Conservation (phyloP, 1,140 invertebrate genomes). For the Protaetia brevitarsis region DNA sequence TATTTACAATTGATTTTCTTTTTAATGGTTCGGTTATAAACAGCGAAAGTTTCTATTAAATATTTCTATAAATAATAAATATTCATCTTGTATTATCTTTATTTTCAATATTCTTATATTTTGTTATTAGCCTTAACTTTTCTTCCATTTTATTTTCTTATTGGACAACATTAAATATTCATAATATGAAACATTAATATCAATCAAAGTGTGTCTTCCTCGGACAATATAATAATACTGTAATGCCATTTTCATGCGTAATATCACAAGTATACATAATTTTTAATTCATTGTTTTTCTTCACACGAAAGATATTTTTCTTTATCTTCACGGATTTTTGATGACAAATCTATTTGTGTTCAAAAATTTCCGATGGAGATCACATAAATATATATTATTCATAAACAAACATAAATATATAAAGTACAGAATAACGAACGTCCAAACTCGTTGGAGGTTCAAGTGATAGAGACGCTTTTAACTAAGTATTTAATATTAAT, state of each 20-base stretch:
- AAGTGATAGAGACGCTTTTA: slow-evolving; percentile 16
- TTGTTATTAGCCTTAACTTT: no score
- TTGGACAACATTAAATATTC: neutral
- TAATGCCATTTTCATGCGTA: slow-evolving; percentile 16
- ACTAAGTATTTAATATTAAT: neutral
- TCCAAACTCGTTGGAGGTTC: neutral
- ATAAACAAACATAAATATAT: neutral
- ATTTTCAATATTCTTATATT: no score
- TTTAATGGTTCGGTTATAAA: no score
- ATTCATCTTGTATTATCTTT: no score
- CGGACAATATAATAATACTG: slow-evolving; percentile 24
- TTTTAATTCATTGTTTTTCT: neutral
- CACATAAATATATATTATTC: no score
- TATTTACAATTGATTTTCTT: no score
- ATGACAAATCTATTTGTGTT: no score
- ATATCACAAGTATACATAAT: neutral
- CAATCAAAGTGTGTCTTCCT: slow-evolving; percentile 23
- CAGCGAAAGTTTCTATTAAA: no score
- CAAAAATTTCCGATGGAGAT: no score
- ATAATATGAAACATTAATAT: neutral
- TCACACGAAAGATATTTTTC: neutral
- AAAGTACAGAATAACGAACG: slow-evolving; percentile 9
- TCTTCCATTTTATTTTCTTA: no score
- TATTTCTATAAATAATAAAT: no score
- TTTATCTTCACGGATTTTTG: no score